phyloP scores from a whole-genome alignment of 2,113 vertebrate species.

The Sterna hirundo region DNA sequence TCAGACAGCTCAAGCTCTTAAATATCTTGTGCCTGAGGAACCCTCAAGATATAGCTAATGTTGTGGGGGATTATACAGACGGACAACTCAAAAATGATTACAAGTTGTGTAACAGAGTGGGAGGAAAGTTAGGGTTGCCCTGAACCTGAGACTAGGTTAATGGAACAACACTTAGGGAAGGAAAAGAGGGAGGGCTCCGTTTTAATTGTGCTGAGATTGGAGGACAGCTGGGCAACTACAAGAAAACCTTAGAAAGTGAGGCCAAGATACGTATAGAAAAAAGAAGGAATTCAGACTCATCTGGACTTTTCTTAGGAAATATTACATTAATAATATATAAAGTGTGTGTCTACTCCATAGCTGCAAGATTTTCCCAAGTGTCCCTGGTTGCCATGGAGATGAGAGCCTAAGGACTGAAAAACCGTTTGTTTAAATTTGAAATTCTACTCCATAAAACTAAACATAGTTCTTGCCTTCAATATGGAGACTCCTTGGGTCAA shows the following conservation, averaged over 20 bases:
- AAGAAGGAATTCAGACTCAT: not conserved
- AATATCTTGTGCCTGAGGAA: not conserved
- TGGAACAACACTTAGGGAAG: not conserved
- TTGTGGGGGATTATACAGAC: not conserved
- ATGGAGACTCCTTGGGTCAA: not conserved
- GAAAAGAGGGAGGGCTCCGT: not conserved
- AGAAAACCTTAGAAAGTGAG: not conserved
- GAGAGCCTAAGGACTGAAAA: conserved; percentile 1
- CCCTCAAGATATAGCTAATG: not conserved
- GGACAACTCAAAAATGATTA: not conserved
- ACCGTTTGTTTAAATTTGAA: conserved; percentile 28
- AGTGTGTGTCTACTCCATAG: not conserved
- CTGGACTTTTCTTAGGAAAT: not conserved
- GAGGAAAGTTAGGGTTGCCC: not conserved
- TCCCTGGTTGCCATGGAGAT: conserved; percentile 35
- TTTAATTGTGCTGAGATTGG: not conserved
- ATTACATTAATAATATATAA: conserved; percentile 33
- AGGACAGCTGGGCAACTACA: not conserved
- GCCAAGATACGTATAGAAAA: not conserved
- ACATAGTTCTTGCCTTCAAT: not conserved
- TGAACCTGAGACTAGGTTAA: not conserved
- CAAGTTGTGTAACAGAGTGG: not conserved
- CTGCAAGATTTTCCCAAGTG: conserved; percentile 13
- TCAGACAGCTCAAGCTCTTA: not conserved
- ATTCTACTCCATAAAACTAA: not conserved